Base-by-base conservation (phyloP, 2,797 vertebrate species). In the Silurus lanzhouensis region DNA sequence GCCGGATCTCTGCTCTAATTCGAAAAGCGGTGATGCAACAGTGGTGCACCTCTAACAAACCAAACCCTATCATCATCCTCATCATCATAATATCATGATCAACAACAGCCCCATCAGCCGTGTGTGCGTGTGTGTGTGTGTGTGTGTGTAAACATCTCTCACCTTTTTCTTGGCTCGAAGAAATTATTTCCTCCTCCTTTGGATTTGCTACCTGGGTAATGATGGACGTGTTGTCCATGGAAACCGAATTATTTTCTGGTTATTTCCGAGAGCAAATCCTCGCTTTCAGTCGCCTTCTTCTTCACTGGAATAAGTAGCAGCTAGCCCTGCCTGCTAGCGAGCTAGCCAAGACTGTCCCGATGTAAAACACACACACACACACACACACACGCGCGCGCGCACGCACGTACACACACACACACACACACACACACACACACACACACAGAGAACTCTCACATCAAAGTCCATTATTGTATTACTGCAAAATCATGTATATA, bases 141-240 rank as follows among this genome's bases (percentile, higher is more conserved):
- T 84, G 71, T 64, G 46, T 38, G 60, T 52, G 58, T 20, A 64
- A 81, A 66, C 79, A 81, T 64, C 46, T 38, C 92, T 95, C 93
- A 96, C 95, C 95, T 96, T 96, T 95, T 90, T 96, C 95, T 89
- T 91, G 95, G 90, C 93, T 92, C 82, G 95, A 94, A 90, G 93
- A 94, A 91, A 94, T 95, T 94, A 96, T 97, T 94, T 98, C 97
- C 94, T 99, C 98, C 96, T 99, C 98, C 96, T 98, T 99, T 93
- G 97, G 97, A 97, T 98, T 98, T 95, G 97, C 96, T 96, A 98
- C 97, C 97, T 99, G 98, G 96, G 98, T 99, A 96, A 99, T 99
- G 94, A 99, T 98, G 96, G 98, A 98, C 95, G 97, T 97, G 96
- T 96, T 96, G 97, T 99, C 98, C 98, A 99, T 99, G 97, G 97